phyloP scores from a whole-genome alignment of 1,140 invertebrate species.

The Caerostris extrusa region DNA sequence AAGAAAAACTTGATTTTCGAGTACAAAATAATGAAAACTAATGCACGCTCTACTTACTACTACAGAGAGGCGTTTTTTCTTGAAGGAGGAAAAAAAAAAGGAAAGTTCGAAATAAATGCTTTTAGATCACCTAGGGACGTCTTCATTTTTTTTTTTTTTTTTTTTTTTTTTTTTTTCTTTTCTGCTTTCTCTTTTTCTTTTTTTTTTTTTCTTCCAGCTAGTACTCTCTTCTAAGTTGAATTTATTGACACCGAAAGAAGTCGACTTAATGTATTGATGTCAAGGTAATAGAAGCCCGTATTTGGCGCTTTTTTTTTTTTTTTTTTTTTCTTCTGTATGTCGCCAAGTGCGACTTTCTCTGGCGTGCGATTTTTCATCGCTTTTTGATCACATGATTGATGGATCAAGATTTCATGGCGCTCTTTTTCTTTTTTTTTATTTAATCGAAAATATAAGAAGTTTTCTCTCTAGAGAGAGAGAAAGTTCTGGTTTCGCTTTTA shows the following conservation, averaged over 20 bases:
- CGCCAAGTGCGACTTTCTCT: background rate
- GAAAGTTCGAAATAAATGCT: background rate
- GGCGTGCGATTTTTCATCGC: background rate
- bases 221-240: background rate
- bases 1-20: background rate
- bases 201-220: background rate
- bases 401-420: background rate
- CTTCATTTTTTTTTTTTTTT: background rate
- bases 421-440: too few relatives aligned
- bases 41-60: background rate
- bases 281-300: background rate
- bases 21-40: background rate
- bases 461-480: too few relatives aligned
- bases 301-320: background rate
- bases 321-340: background rate
- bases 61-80: background rate
- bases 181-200: background rate
- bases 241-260: slow-evolving; percentile 26
- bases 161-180: background rate
- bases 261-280: slow-evolving; percentile 3
- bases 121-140: background rate
- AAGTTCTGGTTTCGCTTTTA: too few relatives aligned
- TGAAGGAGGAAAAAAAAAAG: background rate
- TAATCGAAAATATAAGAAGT: too few relatives aligned
- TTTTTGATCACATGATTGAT: background rate